Evolutionary conservation across 2,797 vertebrate species (phyloP), one percentile per base, ranked within the genome.

Genomic region (Oryzias dopingdopingensis): DNA sequence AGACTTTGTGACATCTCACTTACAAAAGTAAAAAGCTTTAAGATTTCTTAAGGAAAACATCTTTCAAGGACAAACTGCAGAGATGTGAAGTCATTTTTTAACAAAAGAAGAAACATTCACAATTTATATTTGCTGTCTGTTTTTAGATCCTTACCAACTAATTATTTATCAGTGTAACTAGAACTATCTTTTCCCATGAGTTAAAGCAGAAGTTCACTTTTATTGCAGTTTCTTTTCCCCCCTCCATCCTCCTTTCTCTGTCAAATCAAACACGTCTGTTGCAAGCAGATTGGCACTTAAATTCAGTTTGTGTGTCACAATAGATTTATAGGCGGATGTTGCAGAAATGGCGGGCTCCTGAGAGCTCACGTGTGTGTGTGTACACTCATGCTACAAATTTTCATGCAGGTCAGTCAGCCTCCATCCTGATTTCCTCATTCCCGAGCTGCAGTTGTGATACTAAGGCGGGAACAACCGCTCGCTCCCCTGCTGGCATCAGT

Each of bases 241-340:
- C 32, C 10, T 72, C 47, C 55, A 50, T 50, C 59, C 72, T 78
- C 72, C 73, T 87, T 86, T 86, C 76, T 76, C 68, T 86, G 87
- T 91, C 83, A 84, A 89, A 90, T 90, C 80, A 87, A 85, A 86
- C 80, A 78, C 69, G 89, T 91, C 92, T 96, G 94, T 97, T 61
- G 94, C 94, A 99, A 98, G 94, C 74, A 90, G 91, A 94, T 96
- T 96, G 93, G 93, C 93, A 93, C 94, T 92, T 87, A 89, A 90
- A 95, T 98, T 98, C 97, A 94, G 97, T 98, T 98, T 96, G 94
- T 90, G 52, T 90, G 96, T 98, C 96, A 97, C 94, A 95, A 96
- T 94, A 94, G 96, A 98, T 98, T 98, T 97, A 98, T 97, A 93
- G 95, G 93, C 94, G 97, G 97, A 99, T 98, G 96, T 99, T 99